Conservation (phyloP, 37 sponge, comb jelly and placozoan genomes). For the Corticium candelabrum region DNA sequence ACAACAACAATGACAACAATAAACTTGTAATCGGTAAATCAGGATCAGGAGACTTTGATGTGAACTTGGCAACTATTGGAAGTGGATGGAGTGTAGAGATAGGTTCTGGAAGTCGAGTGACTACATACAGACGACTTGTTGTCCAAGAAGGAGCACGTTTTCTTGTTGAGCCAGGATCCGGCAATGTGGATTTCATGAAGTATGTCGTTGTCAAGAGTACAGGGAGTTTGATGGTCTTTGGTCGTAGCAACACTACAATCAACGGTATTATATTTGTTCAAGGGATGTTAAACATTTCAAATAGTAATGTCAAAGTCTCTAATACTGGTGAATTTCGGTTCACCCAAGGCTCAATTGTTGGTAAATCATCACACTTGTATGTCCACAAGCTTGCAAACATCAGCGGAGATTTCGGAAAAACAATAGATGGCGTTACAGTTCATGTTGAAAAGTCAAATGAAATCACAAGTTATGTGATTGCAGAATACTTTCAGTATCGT, state of each 20-base stretch:
- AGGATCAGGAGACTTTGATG: not conserved
- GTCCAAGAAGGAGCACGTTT: not conserved
- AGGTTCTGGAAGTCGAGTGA: not conserved
- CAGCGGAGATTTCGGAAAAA: not conserved
- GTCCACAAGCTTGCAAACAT: not conserved
- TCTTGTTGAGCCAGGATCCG: no score
- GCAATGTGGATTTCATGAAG: no score
- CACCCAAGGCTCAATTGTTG: not conserved
- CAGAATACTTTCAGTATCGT: slow-evolving; percentile 7
- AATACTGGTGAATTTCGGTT: not conserved
- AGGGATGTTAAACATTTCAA: not conserved
- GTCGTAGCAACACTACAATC: not conserved
- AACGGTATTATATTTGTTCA: not conserved
- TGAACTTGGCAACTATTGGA: not conserved
- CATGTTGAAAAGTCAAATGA: not conserved
- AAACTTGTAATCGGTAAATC: not conserved
- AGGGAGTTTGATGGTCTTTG: no score
- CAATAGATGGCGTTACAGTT: not conserved
- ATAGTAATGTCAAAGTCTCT: not conserved
- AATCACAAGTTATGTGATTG: not conserved
- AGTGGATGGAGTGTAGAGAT: not conserved
- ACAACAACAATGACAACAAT: not conserved
- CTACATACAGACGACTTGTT: not conserved
- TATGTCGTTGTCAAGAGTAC: no score
- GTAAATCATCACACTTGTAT: not conserved